Percentiles rank a stretch among this genome's conserved stretches.
These are phyloP conservation scores for Sycophaga agraensis DNA, from an alignment of 1,140 invertebrate species.

Conservation along the genomic window DNA sequence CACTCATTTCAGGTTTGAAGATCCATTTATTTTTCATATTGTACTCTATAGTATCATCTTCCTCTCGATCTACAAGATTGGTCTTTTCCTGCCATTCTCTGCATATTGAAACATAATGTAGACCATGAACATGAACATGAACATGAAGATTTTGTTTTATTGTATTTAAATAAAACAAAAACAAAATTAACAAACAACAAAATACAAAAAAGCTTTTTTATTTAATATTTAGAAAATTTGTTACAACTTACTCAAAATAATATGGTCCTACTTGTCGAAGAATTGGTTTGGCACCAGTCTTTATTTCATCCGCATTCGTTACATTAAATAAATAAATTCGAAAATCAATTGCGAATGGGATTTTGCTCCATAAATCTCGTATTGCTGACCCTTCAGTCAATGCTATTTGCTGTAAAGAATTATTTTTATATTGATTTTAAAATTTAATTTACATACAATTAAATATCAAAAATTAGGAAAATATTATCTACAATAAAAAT, in stretches of 20 bases:
- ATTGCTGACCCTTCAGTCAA: slow-evolving; percentile 35
- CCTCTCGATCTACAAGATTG: slow-evolving; percentile 67
- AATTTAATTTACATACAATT: background rate
- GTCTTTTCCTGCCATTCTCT: slow-evolving; percentile 81
- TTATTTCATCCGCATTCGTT: slow-evolving; percentile 76
- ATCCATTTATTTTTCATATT: slow-evolving; percentile 66
- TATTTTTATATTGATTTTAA: background rate
- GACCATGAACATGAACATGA: too few relatives aligned
- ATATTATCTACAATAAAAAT: background rate
- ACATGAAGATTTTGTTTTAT: background rate
- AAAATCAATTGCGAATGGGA: slow-evolving; percentile 73
- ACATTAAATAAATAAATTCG: slow-evolving; percentile 85
- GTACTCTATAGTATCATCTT: slow-evolving; percentile 71
- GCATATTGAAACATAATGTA: too few relatives aligned
- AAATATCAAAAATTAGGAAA: too few relatives aligned
- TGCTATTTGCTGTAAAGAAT: slow-evolving; percentile 34
- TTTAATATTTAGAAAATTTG: too few relatives aligned
- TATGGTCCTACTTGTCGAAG: slow-evolving; percentile 75
- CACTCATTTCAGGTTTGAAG: slow-evolving; percentile 64
- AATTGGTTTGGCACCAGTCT: slow-evolving; percentile 69
- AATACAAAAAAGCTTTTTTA: background rate
- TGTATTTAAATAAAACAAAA: background rate
- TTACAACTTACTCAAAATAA: slow-evolving; percentile 70
- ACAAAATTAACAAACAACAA: background rate
- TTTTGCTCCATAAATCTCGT: slow-evolving; percentile 68